A percentile compares a stretch with the other conserved stretches of the same genome.
phyloP scores from a whole-genome alignment of 2,888 invertebrate genomes.

The Rhorus exstirpatorius region DNA sequence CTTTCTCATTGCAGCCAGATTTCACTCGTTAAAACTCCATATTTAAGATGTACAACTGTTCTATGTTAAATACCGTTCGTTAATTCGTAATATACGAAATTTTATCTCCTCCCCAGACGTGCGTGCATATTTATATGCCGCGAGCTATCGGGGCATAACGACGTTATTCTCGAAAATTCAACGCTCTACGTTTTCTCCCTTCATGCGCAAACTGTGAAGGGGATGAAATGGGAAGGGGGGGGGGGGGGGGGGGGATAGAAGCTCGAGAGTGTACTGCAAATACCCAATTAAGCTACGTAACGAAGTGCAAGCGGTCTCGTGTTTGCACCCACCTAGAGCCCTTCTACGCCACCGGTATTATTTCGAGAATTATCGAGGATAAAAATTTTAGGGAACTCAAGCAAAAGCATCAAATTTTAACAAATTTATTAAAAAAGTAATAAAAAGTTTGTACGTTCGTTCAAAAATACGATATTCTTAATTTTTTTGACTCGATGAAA shows the following conservation, averaged over 20 bases:
- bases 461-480: too few relatives aligned
- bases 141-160: too few relatives aligned
- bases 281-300: slow-evolving; percentile 62
- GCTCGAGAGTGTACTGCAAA: slow-evolving; percentile 57
- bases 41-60: too few relatives aligned
- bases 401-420: background rate
- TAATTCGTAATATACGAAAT: too few relatives aligned
- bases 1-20: too few relatives aligned
- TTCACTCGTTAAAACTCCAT: too few relatives aligned
- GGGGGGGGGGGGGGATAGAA: background rate
- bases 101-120: too few relatives aligned
- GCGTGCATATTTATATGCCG: too few relatives aligned
- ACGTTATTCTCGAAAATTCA: slow-evolving; percentile 5
- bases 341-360: background rate
- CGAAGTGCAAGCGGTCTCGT: slow-evolving; percentile 55
- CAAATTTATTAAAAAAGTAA: background rate
- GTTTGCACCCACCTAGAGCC: slow-evolving; percentile 41
- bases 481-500: too few relatives aligned
- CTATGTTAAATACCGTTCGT: too few relatives aligned
- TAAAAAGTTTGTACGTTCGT: background rate
- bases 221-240: background rate
- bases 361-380: background rate
- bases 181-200: slow-evolving; percentile 12
- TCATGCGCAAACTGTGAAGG: slow-evolving; percentile 21
- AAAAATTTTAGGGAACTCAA: background rate